Percentiles rank a stretch among this genome's conserved stretches.
Conservation (phyloP, 1,140 invertebrate genomes). For the Colletes gigas region DNA sequence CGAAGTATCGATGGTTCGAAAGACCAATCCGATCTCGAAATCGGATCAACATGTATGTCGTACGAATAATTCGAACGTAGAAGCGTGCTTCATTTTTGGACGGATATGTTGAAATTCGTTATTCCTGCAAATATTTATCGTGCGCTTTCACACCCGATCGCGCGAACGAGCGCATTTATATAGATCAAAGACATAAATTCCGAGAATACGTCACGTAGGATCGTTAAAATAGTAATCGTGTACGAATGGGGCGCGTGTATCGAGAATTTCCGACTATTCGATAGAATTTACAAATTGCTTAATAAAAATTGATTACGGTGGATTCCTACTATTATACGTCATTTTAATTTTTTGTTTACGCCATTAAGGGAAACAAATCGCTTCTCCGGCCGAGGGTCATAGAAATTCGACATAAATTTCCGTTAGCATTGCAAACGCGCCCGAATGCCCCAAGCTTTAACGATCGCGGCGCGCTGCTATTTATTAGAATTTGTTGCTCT, state of each 20-base stretch:
- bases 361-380: not conserved
- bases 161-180: not conserved
- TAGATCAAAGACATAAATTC: constrained; percentile 9
- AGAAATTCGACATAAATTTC: not conserved
- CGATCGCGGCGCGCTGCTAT: not conserved
- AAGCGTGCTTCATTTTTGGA: not conserved
- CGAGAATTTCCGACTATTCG: not conserved
- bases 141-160: not conserved
- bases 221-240: not conserved
- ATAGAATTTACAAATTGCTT: not conserved
- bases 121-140: constrained; percentile 6
- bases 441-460: not conserved
- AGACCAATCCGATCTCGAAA: constrained; percentile 11
- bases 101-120: not conserved
- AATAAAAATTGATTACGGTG: not conserved
- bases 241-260: not conserved
- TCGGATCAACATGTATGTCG: not conserved
- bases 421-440: not conserved
- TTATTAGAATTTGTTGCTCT: not conserved
- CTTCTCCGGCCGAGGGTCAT: not conserved
- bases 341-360: too few species aligned
- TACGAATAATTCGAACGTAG: not conserved
- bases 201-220: not conserved
- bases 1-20: not conserved
- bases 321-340: too few species aligned